These are phyloP conservation scores for Pseudotriccus pelzelni DNA, from an alignment of 2,797 vertebrate genomes.

Conservation along the genomic window DNA sequence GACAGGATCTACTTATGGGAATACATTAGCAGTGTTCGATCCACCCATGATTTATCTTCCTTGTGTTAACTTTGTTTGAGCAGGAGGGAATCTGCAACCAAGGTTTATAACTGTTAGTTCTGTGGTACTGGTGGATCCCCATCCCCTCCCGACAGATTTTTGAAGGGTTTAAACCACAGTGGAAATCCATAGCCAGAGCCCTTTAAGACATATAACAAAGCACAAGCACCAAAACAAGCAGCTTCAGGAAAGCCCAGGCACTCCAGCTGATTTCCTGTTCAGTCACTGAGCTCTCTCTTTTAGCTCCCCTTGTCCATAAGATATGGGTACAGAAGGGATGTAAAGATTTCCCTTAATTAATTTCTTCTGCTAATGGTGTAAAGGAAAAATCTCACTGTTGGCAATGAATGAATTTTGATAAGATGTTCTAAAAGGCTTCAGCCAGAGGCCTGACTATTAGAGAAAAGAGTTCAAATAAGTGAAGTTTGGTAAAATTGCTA, in stretches of 20 bases:
- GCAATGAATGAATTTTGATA: not conserved
- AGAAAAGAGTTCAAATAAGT: not conserved
- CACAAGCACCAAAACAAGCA: not conserved
- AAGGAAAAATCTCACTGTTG: not conserved
- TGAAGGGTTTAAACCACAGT: not conserved
- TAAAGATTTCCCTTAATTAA: not conserved
- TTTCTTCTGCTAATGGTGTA: not conserved
- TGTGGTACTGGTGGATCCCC: not conserved
- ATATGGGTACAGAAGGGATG: not conserved
- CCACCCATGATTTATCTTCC: not conserved
- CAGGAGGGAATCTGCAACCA: not conserved
- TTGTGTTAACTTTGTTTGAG: not conserved
- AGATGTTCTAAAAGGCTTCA: not conserved
- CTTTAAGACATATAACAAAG: not conserved
- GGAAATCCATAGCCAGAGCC: not conserved
- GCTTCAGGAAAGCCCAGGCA: not conserved
- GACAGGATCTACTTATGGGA: not conserved
- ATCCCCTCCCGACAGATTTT: not conserved
- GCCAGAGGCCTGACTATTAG: not conserved
- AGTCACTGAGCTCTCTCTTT: not conserved
- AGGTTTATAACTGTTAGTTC: not conserved
- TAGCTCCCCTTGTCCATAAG: not conserved
- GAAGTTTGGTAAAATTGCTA: not conserved
- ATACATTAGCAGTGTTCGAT: not conserved
- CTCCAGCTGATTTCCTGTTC: not conserved